Evolutionary conservation across 2,888 invertebrate genomes (phyloP), one percentile per base, ranked within the genome.

Genomic region (Poecilus cupreus): DNA sequence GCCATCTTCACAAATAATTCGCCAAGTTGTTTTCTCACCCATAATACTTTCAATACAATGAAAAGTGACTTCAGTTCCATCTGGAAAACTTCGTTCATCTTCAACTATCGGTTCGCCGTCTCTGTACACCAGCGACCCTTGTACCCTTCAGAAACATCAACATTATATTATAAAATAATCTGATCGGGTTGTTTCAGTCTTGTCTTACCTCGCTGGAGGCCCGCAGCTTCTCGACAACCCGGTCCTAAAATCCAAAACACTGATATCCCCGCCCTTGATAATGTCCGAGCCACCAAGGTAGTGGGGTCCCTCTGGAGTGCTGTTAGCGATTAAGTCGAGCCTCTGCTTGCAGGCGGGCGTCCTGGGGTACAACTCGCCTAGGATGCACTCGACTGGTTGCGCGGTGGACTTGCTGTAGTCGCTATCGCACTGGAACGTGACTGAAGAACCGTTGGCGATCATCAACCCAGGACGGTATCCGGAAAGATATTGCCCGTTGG

Each of bases 11-110:
- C 96, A 96, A 80, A 94, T 93, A 22, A 96, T 94, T 84, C 94
- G 94, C 96, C 96, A 96, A 0, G 95, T 95, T 24, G 94, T 94
- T 86, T 94, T 94, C 89, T 96, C 96, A 0, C 95, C 95, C 90
- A 95, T 94, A 54, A 94, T 94, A 83, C 94, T 94, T 0, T 94
- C 94, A 84, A 96, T 95, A 87, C 96, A 96, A 85, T 94, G 93
- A 88, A 96, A 96, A 4, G 94, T 94, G 74, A 96, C 94, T 89
- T 96, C 95, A 0, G 95, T 95, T 0, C 95, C 95, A 85, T 96
- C 95, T 3, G 96, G 94, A 87, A 95, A 96, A 4, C 92, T 92
- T 77, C 93, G 93, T 83, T 93, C 87, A 1, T 93, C 92, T 4
- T 93, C 92, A 68, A 93, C 92, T 0, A 94, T 88, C 22, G 93